Percentiles rank a stretch among this genome's conserved stretches.
These are phyloP conservation scores for Hirundo rustica DNA, from an alignment of 2,797 vertebrate species.

Conservation along the genomic window DNA sequence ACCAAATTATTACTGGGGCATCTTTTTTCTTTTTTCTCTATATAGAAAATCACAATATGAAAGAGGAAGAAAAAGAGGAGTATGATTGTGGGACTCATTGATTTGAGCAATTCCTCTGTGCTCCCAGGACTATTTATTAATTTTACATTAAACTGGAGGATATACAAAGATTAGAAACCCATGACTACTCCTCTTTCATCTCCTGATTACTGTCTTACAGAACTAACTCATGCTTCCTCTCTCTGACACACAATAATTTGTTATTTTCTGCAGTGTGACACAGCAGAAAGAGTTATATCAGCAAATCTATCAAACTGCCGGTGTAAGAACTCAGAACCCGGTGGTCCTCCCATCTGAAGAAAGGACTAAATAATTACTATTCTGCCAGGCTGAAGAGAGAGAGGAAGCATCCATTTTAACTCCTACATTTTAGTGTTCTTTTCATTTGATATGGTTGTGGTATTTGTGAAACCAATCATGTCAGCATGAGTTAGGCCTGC, in stretches of 20 bases:
- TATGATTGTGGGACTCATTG: background rate
- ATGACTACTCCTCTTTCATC: background rate
- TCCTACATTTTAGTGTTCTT: background rate
- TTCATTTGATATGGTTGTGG: background rate
- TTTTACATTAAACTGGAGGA: background rate
- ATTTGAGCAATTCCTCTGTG: background rate
- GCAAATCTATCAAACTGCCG: background rate
- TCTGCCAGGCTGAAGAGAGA: background rate
- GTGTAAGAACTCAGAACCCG: background rate
- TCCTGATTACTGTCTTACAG: background rate
- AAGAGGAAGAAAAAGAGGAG: background rate
- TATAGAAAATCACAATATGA: background rate
- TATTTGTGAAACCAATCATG: background rate
- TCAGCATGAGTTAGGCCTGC: background rate
- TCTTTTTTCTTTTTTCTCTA: background rate
- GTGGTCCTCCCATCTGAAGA: background rate
- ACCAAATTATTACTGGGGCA: background rate
- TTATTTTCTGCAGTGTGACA: background rate
- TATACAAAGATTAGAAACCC: background rate
- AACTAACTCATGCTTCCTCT: background rate
- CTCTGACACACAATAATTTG: background rate
- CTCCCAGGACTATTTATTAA: background rate
- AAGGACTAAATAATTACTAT: background rate
- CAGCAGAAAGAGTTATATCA: background rate
- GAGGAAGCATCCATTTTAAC: background rate